Evolutionary conservation across 2,888 invertebrate species (phyloP).

Genomic region (Pollenia angustigena): DNA sequence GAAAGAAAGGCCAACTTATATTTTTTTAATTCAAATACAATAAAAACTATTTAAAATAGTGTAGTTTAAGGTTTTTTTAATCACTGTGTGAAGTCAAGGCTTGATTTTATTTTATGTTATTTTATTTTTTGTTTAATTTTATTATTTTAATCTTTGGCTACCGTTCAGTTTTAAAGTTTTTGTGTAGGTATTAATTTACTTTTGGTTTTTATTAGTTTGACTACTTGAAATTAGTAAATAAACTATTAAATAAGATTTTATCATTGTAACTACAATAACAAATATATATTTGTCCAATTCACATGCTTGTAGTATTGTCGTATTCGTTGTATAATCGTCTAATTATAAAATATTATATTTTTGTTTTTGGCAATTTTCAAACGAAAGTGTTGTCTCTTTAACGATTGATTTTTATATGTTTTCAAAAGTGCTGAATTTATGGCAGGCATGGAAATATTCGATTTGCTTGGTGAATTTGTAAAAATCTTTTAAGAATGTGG

Average conservation of each 20-base stretch:
- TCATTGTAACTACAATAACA: background rate
- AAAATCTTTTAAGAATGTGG: too few species aligned
- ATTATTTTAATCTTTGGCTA: slow-evolving; percentile 43
- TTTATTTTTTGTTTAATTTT: slow-evolving; percentile 11
- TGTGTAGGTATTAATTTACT: slow-evolving; percentile 15
- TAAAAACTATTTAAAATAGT: slow-evolving; percentile 34
- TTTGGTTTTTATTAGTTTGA: background rate
- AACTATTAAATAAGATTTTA: slow-evolving; percentile 23
- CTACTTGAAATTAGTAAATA: slow-evolving; percentile 18
- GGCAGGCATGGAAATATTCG: too few species aligned
- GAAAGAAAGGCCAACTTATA: background rate
- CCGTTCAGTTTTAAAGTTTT: slow-evolving; percentile 19
- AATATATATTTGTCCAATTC: too few species aligned
- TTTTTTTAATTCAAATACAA: background rate
- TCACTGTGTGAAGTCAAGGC: background rate
- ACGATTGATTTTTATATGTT: too few species aligned
- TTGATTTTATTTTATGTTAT: background rate
- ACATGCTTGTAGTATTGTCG: too few species aligned
- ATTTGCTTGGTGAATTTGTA: too few species aligned
- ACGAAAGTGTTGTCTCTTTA: too few species aligned
- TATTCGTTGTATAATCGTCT: too few species aligned
- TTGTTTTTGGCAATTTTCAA: too few species aligned
- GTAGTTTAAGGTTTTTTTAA: slow-evolving; percentile 19
- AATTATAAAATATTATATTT: too few species aligned
- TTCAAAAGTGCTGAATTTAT: too few species aligned